A percentile compares a stretch with the other conserved stretches of the same genome.
phyloP scores from a whole-genome alignment of 2,888 invertebrate genomes.

The Lasioglossum vierecki region DNA sequence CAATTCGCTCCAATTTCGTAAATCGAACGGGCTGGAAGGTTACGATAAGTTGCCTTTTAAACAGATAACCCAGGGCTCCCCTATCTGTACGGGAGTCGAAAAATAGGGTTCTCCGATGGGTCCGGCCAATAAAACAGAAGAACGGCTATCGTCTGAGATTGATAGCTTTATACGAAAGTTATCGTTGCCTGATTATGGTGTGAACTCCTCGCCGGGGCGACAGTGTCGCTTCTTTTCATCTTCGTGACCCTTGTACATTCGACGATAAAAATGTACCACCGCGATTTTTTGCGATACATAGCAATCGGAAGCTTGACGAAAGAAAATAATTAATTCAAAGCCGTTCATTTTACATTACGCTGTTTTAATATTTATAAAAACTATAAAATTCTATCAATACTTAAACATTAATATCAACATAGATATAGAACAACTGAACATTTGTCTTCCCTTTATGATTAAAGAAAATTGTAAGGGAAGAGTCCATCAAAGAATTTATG shows the following conservation, averaged over 20 bases:
- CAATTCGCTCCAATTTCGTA: constrained; percentile 5
- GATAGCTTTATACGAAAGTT: constrained; percentile 54
- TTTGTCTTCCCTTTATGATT: not conserved
- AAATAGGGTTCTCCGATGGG: not conserved
- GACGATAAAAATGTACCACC: constrained; percentile 45
- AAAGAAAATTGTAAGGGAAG: not conserved
- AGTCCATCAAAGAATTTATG: not conserved
- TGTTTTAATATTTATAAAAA: too few species aligned
- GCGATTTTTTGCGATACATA: constrained; percentile 41
- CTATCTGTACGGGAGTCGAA: not conserved
- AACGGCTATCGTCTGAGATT: constrained; percentile 40
- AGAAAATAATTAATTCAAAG: not conserved
- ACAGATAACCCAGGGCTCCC: not conserved
- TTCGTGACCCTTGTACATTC: not conserved
- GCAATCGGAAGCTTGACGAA: not conserved
- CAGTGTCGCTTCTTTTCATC: constrained; percentile 34
- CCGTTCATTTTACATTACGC: too few species aligned
- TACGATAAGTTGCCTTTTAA: constrained; percentile 39
- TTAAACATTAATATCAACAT: too few species aligned
- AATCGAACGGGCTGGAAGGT: constrained; percentile 2
- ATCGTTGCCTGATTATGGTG: constrained; percentile 54
- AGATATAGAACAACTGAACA: not conserved
- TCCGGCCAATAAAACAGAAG: constrained; percentile 34
- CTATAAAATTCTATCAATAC: too few species aligned
- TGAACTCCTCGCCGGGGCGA: constrained; percentile 6